phyloP scores from a whole-genome alignment of 2,888 invertebrate genomes.

The Cryptus viduatorius region DNA sequence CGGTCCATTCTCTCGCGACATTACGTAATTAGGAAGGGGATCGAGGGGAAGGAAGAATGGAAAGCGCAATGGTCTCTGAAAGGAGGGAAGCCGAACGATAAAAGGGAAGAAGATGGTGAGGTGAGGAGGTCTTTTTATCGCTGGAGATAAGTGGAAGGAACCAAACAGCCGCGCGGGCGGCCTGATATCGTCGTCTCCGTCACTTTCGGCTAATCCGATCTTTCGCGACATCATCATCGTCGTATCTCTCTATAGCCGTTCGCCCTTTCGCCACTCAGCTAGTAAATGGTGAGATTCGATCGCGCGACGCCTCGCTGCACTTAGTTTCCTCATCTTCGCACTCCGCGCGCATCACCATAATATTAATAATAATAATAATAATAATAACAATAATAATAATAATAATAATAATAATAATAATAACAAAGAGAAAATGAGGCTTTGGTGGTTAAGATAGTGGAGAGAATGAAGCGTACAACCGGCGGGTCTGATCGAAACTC shows the following conservation, averaged over 20 bases:
- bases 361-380: conserved; percentile 20
- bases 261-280: conserved; percentile 31
- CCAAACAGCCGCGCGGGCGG: background rate
- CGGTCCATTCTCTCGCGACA: conserved; percentile 50
- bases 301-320: conserved; percentile 35
- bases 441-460: background rate
- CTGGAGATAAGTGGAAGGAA: conserved; percentile 37
- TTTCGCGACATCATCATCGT: conserved; percentile 51
- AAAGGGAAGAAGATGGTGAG: conserved; percentile 15
- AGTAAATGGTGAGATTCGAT: background rate
- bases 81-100: conserved; percentile 1
- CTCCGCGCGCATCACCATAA: conserved; percentile 7
- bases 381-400: conserved; percentile 21
- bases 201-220: conserved; percentile 70
- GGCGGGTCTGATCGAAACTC: background rate
- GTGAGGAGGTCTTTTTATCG: conserved; percentile 16
- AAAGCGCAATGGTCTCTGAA: conserved; percentile 31
- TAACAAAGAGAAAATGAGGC: background rate
- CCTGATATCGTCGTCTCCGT: conserved; percentile 47
- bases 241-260: conserved; percentile 28
- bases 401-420: conserved; percentile 21
- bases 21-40: conserved; percentile 60
- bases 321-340: conserved; percentile 17
- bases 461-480: background rate
- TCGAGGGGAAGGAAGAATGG: conserved; percentile 8